Conservation (phyloP, 2,113 vertebrate species). For the Hemiprocne comata region DNA sequence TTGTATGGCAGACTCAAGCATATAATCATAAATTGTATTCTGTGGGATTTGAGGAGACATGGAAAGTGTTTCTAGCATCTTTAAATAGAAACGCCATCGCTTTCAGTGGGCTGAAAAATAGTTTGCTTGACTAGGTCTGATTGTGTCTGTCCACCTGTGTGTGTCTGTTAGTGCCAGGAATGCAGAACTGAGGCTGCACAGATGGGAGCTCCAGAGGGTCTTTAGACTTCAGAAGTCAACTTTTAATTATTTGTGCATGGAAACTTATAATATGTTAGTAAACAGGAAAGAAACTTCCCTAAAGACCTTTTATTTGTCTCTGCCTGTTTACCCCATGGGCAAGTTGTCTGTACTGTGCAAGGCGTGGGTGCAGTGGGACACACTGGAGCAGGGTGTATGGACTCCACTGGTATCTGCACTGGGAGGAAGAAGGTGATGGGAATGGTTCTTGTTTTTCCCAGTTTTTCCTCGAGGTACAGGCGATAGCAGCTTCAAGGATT, state of each 20-base stretch:
- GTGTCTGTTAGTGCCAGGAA: neutral
- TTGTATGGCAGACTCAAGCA: neutral
- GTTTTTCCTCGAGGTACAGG: neutral
- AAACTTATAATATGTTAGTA: neutral
- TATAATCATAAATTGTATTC: neutral
- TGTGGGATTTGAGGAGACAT: neutral
- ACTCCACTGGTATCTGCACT: accelerated
- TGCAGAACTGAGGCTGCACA: neutral
- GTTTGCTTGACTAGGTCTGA: neutral
- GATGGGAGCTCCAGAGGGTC: neutral
- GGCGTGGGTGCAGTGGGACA: neutral
- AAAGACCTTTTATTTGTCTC: neutral
- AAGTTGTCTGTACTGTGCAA: accelerated
- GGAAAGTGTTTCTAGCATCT: conserved; percentile 21
- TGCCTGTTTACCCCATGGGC: accelerated
- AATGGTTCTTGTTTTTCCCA: neutral
- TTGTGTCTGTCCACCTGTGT: neutral
- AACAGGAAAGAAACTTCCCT: neutral
- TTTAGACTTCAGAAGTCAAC: neutral
- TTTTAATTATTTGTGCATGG: neutral
- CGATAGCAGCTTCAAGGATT: neutral
- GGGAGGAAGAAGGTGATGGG: too few relatives aligned
- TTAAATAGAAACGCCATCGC: conserved; percentile 10
- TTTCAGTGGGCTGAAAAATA: neutral
- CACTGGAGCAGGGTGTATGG: accelerated